These are phyloP conservation scores for Strongylocentrotus purpuratus DNA, from an alignment of 35 echinoderm and acorn worm genomes.

Conservation along the genomic window DNA sequence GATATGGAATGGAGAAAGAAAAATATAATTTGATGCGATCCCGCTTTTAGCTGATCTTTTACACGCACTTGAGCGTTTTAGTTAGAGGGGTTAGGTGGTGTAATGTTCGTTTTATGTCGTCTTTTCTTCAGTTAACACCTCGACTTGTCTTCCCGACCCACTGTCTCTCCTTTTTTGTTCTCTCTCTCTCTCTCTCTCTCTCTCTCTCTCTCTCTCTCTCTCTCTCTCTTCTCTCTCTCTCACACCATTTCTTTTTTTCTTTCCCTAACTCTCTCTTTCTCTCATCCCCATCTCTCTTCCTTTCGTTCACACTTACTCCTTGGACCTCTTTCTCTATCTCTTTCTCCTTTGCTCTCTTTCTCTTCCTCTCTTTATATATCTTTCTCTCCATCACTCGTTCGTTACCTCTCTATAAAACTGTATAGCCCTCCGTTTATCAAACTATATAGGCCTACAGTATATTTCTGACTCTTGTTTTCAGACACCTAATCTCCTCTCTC, in stretches of 20 bases:
- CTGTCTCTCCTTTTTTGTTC: not conserved
- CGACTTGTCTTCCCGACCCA: not conserved
- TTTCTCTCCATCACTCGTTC: too few species aligned
- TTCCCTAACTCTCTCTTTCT: not conserved
- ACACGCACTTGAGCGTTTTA: not conserved
- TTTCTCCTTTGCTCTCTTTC: too few species aligned
- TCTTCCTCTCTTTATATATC: too few species aligned
- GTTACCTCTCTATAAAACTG: too few species aligned
- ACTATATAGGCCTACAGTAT: too few species aligned
- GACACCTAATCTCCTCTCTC: too few species aligned
- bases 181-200: not conserved
- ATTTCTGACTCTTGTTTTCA: too few species aligned
- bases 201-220: not conserved
- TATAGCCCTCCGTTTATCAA: too few species aligned
- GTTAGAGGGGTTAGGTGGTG: not conserved
- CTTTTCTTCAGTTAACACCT: not conserved
- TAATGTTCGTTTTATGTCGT: not conserved
- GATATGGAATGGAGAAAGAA: not conserved
- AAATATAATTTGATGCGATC: constrained; percentile 13
- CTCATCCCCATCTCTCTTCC: too few species aligned
- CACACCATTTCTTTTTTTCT: not conserved
- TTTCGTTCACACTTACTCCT: too few species aligned
- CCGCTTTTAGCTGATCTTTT: constrained; percentile 4
- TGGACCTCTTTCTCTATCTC: too few species aligned
- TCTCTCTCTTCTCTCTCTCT: not conserved